These are phyloP conservation scores for Plebejus anna DNA, from an alignment of 2,888 invertebrate genomes.

Conservation along the genomic window DNA sequence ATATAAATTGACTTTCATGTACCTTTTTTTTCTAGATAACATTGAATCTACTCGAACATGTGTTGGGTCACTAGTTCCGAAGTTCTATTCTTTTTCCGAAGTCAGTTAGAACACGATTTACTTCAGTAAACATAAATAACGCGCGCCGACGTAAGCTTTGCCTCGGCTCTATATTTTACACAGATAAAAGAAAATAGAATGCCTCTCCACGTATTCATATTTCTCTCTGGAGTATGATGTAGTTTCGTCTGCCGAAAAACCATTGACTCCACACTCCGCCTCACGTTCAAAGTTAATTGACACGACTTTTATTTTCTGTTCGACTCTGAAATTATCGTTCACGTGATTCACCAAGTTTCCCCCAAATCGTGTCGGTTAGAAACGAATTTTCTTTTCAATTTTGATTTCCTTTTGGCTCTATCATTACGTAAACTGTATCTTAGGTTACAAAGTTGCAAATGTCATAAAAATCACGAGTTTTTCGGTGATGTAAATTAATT, in stretches of 20 bases:
- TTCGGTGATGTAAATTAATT: background rate
- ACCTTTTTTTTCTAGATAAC: background rate
- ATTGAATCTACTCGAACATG: background rate
- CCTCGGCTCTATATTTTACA: slow-evolving; percentile 20
- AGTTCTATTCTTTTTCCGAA: slow-evolving; percentile 11
- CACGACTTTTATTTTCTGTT: slow-evolving; percentile 4
- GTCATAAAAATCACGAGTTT: background rate
- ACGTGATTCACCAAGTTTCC: too few species aligned
- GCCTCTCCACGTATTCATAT: slow-evolving; percentile 33
- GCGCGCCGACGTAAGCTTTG: background rate
- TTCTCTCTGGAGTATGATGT: slow-evolving; percentile 27
- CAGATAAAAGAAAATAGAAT: slow-evolving; percentile 31
- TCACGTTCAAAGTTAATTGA: slow-evolving; percentile 20
- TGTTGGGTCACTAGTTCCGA: background rate
- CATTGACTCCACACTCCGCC: slow-evolving; percentile 19
- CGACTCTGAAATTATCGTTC: background rate
- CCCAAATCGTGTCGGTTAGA: background rate
- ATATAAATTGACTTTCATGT: background rate
- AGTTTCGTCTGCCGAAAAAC: slow-evolving; percentile 22
- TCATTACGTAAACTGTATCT: background rate
- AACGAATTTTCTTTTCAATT: background rate
- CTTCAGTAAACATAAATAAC: slow-evolving; percentile 28
- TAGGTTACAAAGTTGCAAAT: background rate
- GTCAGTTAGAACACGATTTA: slow-evolving; percentile 22
- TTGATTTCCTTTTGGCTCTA: background rate